Evolutionary conservation across 2,888 invertebrate species (phyloP), one percentile per base, ranked within the genome.

Genomic region (Hedychridium roseum): DNA sequence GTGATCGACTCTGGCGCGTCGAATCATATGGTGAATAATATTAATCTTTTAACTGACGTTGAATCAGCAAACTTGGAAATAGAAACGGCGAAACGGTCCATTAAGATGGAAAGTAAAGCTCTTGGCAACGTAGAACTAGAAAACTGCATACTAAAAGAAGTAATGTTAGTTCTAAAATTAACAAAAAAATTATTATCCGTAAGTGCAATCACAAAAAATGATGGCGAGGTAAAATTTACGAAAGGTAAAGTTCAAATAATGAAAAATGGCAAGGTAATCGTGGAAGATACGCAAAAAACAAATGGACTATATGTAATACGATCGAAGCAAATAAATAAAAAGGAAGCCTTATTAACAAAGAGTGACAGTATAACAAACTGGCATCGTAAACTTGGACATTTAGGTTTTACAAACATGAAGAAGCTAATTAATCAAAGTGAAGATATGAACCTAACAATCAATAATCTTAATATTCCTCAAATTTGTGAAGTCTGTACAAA

Each of bases 401-500:
- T n/a, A n/a, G n/a, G n/a, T n/a, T n/a, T n/a, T n/a, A n/a, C n/a
- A n/a, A n/a, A n/a, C n/a, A n/a, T n/a, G n/a, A n/a, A n/a, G n/a
- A n/a, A n/a, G n/a, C n/a, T n/a, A n/a, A n/a, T n/a, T n/a, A n/a
- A n/a, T n/a, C n/a, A n/a, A n/a, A n/a, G n/a, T n/a, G n/a, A n/a
- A n/a, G n/a, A n/a, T n/a, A n/a, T n/a, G n/a, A n/a, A n/a, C n/a
- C n/a, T n/a, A n/a, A n/a, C n/a, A n/a, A n/a, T n/a, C n/a, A 23
- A 23, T 23, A 23, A 6, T 6, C 4, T 6, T 23, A 23, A 23
- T 23, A 23, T 23, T 6, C 4, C 4, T 6, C 5, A 9, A 6
- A 9, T 23, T 23, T 23, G 23, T 23, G 23, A 23, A 23, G 23
- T 23, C 4, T 57, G 61, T 26, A 41, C 54, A 3, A 35, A 47